Evolutionary conservation across 1,140 invertebrate species (phyloP), one percentile per base, ranked within the genome.

Genomic region (Meloidogyne floridensis): DNA sequence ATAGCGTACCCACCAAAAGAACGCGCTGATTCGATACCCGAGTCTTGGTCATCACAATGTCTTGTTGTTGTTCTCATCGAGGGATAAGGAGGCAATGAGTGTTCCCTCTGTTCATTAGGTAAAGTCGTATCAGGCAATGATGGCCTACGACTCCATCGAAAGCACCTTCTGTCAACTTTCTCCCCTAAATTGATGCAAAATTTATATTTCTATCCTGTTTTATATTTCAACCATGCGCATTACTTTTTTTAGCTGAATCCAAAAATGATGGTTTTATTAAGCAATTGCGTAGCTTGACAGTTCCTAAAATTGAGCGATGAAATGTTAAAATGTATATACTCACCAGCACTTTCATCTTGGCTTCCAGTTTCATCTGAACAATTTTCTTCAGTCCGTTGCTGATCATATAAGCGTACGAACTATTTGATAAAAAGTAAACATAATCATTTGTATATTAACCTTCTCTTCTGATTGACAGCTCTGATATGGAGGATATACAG

Each of bases 401-500:
- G 4, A 2, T 65, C n/a, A 65, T 7, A 65, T 5, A 65, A n/a
- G n/a, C 59, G 59, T 4, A 65, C n/a, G n/a, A 65, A 65, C 59
- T 65, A 65, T 65, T 65, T 65, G n/a, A 65, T 13, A 54, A 65
- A n/a, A 65, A n/a, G 15, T n/a, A 15, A 15, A 15, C 4, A 65
- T n/a, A 65, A 65, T 1, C 4, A n/a, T n/a, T 47, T 65, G 10
- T 6, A 13, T 5, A n/a, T 65, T 65, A 42, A 56, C 53, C 13
- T 51, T 54, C 2, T 75, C 72, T 72, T 18, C 73, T 75, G 18
- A 75, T 53, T 70, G 77, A 3, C 78, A 11, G 8, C 80, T 32
- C 18, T 81, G 59, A 75, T 86, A 86, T 18, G 85, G 86, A 32
- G 85, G 82, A 72, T 77, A 86, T 11, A 86, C 86, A 20, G 84